phyloP scores from a whole-genome alignment of 2,797 vertebrate species.

The Mormyrops attenuatus region DNA sequence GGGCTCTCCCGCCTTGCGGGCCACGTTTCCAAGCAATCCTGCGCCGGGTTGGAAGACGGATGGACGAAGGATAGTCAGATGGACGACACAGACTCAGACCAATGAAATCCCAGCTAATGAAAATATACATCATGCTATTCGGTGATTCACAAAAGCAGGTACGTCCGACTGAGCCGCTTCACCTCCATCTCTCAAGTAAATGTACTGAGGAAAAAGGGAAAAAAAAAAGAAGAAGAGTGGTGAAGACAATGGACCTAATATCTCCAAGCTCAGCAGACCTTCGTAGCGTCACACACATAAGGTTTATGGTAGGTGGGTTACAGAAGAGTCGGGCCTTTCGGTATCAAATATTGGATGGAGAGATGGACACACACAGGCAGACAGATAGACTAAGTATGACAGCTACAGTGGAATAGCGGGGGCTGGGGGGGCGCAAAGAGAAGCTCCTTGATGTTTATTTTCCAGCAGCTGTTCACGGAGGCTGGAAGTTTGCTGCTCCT shows the following conservation, averaged over 20 bases:
- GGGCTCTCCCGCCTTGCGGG: not conserved
- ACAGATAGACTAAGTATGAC: not conserved
- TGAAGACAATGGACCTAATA: not conserved
- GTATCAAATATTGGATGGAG: not conserved
- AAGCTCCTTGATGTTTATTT: slow-evolving; percentile 38
- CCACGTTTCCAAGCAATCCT: not conserved
- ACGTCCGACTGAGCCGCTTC: too few relatives aligned
- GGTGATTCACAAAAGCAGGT: not conserved
- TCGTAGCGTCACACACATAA: not conserved
- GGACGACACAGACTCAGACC: not conserved
- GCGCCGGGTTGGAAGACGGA: not conserved
- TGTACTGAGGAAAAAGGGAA: not conserved
- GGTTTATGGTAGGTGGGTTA: not conserved
- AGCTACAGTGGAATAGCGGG: not conserved
- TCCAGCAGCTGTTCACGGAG: slow-evolving; percentile 48
- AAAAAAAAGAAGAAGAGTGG: not conserved
- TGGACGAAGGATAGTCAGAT: not conserved
- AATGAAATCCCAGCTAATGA: not conserved
- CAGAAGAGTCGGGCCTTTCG: not conserved
- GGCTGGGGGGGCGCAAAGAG: not conserved
- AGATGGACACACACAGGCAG: not conserved
- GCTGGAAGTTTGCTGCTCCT: slow-evolving; percentile 42
- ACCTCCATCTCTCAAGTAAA: not conserved
- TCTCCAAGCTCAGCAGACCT: not conserved
- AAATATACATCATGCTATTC: not conserved